Conservation (phyloP, 2,888 invertebrate species). For the Cephus runcator region DNA sequence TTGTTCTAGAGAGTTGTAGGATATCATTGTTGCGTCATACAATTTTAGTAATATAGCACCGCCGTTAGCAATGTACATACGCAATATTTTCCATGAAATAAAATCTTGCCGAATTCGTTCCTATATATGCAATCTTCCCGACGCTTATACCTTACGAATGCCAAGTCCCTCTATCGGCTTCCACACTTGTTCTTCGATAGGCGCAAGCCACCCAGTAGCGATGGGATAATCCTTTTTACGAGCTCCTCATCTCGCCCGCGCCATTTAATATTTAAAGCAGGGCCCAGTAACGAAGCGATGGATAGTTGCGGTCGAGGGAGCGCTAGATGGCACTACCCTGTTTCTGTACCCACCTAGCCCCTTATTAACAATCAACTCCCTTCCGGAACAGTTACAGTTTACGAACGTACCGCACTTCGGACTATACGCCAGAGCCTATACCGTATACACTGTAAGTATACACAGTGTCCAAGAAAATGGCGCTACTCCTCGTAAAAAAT, state of each 20-base stretch:
- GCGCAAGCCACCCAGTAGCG: background rate
- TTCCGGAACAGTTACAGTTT: background rate
- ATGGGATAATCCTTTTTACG: background rate
- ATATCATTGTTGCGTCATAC: background rate
- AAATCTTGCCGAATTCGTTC: constrained; percentile 51
- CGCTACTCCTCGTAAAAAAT: background rate
- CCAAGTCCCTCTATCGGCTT: background rate
- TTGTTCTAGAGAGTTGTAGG: background rate
- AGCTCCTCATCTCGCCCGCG: constrained; percentile 27
- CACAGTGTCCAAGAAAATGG: background rate
- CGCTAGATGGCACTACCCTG: constrained; percentile 26
- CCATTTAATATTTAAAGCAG: constrained; percentile 64
- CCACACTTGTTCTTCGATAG: background rate
- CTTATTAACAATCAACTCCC: constrained; percentile 44
- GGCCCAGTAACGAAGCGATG: constrained; percentile 56
- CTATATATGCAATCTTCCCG: constrained; percentile 18
- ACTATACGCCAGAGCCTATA: background rate
- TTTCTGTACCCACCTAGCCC: constrained; percentile 33
- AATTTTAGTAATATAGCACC: background rate
- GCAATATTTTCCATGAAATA: constrained; percentile 63
- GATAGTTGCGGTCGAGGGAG: constrained; percentile 56
- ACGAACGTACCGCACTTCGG: background rate
- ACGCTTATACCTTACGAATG: background rate
- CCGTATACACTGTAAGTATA: background rate
- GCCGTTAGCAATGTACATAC: constrained; percentile 52